Conservation (phyloP, 2,113 vertebrate species). For the Lampris megalopsis region DNA sequence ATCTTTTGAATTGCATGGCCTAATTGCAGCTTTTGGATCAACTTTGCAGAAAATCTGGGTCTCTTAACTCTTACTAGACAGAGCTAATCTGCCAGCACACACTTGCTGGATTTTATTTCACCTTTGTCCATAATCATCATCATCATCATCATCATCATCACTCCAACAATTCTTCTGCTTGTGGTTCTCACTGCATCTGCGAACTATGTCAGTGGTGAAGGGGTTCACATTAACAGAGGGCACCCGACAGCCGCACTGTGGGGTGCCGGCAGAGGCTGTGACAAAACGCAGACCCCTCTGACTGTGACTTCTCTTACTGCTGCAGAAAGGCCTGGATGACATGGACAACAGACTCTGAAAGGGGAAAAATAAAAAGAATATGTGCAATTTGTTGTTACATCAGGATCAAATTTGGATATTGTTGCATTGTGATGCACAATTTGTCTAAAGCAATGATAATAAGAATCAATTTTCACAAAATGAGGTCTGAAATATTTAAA, state of each 20-base stretch:
- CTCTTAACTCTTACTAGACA: too few species aligned
- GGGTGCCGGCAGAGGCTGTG: conserved; percentile 46
- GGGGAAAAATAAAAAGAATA: background rate
- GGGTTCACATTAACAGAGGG: conserved; percentile 93
- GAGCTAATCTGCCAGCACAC: background rate
- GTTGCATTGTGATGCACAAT: too few species aligned
- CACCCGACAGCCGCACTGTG: conserved; percentile 37
- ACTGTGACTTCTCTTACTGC: conserved; percentile 72
- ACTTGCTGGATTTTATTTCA: conserved; percentile 51
- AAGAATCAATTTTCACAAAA: too few species aligned
- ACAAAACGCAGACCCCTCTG: conserved; percentile 72
- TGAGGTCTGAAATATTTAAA: too few species aligned
- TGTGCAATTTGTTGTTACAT: too few species aligned
- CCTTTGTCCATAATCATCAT: conserved; percentile 65
- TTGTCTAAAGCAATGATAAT: too few species aligned
- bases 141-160: conserved; percentile 67
- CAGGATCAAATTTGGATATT: too few species aligned
- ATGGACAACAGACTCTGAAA: conserved; percentile 85
- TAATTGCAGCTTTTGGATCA: too few species aligned
- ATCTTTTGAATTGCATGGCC: too few species aligned
- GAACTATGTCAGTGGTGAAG: conserved; percentile 90
- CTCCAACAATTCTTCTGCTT: conserved; percentile 81
- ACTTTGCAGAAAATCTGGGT: too few species aligned
- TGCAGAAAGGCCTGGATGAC: conserved; percentile 77
- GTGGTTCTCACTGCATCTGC: conserved; percentile 65